These are phyloP conservation scores for Eremophila alpestris DNA, from an alignment of 2,797 vertebrate genomes.

Conservation along the genomic window DNA sequence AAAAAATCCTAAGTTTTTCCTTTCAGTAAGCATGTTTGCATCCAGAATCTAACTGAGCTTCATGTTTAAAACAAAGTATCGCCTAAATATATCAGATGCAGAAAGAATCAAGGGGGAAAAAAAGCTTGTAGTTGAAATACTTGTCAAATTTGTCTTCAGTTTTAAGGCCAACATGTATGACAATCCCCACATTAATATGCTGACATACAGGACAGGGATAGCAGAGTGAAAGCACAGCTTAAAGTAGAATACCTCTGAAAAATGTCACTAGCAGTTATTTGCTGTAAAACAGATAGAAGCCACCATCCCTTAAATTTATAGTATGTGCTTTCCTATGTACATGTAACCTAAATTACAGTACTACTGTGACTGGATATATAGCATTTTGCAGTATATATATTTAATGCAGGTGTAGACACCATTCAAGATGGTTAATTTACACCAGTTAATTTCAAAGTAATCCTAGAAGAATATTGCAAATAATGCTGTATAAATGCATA, in stretches of 20 bases:
- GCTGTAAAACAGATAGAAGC: conserved; percentile 2
- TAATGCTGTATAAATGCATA: conserved; percentile 61
- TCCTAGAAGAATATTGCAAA: conserved; percentile 67
- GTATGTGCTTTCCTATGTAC: conserved; percentile 59
- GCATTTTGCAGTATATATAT: conserved; percentile 30
- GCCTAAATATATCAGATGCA: not conserved
- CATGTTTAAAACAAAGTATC: not conserved
- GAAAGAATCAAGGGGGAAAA: not conserved
- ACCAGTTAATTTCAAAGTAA: conserved; percentile 64
- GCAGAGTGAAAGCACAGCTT: not conserved
- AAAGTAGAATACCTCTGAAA: conserved; percentile 23
- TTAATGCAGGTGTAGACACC: conserved; percentile 42
- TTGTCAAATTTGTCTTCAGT: conserved; percentile 27
- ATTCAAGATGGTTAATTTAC: conserved; percentile 36
- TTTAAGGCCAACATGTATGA: conserved; percentile 33
- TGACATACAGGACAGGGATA: not conserved
- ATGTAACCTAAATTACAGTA: conserved; percentile 49
- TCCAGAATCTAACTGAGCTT: not conserved
- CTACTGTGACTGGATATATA: conserved; percentile 51
- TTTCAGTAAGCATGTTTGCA: not conserved
- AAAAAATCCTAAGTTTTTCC: conserved; percentile 2
- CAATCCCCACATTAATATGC: not conserved
- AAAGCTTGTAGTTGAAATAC: conserved; percentile 25
- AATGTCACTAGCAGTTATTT: conserved; percentile 25
- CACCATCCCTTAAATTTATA: conserved; percentile 37